phyloP scores from a whole-genome alignment of 2,888 invertebrate species.

The Melinopterus prodromus region DNA sequence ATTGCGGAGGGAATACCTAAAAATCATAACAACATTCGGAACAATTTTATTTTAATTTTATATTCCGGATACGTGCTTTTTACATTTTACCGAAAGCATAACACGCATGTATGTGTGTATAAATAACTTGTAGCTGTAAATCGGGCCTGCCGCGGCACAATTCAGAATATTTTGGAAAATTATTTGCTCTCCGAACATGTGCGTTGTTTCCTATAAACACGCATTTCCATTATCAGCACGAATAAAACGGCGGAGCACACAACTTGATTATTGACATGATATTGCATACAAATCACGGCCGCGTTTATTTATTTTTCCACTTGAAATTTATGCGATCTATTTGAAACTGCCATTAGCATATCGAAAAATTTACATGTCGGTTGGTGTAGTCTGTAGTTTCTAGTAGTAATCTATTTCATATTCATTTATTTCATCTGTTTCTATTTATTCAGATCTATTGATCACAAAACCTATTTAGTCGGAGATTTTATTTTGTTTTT shows the following conservation, averaged over 20 bases:
- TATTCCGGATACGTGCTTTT: constrained; percentile 9
- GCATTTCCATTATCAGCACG: constrained; percentile 17
- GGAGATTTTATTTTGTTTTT: too few species aligned
- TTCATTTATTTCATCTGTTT: too few species aligned
- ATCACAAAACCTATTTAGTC: too few species aligned
- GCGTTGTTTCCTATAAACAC: constrained; percentile 14
- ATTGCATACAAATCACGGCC: background rate
- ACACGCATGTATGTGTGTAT: background rate
- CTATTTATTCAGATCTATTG: too few species aligned
- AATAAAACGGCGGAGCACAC: constrained; percentile 19
- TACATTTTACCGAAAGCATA: background rate
- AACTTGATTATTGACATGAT: constrained; percentile 18
- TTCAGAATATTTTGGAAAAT: background rate
- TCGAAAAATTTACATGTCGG: background rate
- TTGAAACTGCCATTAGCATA: background rate
- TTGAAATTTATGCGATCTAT: background rate
- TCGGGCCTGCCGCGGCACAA: background rate
- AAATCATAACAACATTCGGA: too few species aligned
- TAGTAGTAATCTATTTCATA: too few species aligned
- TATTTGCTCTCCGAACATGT: background rate
- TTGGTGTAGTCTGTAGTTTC: background rate
- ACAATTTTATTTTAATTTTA: background rate
- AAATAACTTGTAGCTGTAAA: constrained; percentile 4
- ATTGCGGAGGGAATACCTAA: too few species aligned
- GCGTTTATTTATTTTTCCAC: background rate